Conservation (phyloP, 2,113 vertebrate genomes). For the Penelope pileata region DNA sequence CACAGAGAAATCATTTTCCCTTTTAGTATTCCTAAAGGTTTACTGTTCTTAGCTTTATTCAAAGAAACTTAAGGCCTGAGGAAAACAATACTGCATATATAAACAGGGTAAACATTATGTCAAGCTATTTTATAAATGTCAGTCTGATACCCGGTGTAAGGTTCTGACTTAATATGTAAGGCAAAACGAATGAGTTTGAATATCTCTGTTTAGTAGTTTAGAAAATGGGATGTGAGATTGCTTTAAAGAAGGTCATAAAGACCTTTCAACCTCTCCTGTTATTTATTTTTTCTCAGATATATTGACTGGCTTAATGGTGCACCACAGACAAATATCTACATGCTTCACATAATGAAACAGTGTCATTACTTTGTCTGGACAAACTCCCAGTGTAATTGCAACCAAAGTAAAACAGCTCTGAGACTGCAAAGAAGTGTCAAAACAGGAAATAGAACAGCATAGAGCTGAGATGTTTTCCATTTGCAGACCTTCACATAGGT, state of each 20-base stretch:
- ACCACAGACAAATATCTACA: constrained; percentile 70
- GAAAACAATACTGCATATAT: background rate
- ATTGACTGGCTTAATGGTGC: constrained; percentile 26
- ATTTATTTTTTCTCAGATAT: constrained; percentile 37
- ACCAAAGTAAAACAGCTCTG: constrained; percentile 47
- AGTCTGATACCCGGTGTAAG: background rate
- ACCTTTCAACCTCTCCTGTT: constrained; percentile 52
- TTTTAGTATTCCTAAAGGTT: constrained; percentile 30
- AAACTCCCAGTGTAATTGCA: constrained; percentile 72
- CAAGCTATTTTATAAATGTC: constrained; percentile 21
- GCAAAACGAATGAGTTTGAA: constrained; percentile 60
- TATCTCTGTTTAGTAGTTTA: constrained; percentile 61
- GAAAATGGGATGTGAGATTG: constrained; percentile 71
- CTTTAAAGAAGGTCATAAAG: constrained; percentile 73
- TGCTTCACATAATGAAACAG: constrained; percentile 73
- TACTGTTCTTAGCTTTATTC: constrained; percentile 20
- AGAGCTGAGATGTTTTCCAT: constrained; percentile 69
- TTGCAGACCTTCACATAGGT: constrained; percentile 61
- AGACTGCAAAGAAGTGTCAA: constrained; percentile 45
- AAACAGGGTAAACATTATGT: background rate
- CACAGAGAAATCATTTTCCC: background rate
- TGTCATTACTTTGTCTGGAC: constrained; percentile 56
- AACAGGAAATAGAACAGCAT: constrained; percentile 56
- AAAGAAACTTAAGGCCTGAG: background rate
- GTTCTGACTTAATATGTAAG: constrained; percentile 45